Base-by-base conservation (phyloP, 2,797 vertebrate genomes). In the Dromococcyx pavoninus region DNA sequence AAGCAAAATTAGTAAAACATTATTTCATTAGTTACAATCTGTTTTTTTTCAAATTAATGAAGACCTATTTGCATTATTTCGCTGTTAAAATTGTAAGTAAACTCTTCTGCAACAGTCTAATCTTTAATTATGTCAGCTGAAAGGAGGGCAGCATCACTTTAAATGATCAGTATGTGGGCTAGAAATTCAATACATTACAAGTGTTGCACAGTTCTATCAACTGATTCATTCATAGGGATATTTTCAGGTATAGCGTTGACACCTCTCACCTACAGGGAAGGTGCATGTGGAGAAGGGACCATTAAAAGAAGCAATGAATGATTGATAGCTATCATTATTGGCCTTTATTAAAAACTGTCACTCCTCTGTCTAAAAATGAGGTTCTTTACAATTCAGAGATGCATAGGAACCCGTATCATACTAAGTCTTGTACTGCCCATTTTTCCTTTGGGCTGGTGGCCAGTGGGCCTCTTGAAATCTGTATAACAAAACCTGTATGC, bases 1-100 rank as follows among this genome's bases (percentile, higher is more conserved):
- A 93, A 94, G 95, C 33, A 92, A 91, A 94, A 97, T 96, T 92
- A 97, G 93, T 93, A 95, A 93, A 35, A 86, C 23, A 83, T 94
- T 79, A 93, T 39, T 84, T 76, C 86, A 96, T 61, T 79, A 67
- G 41, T 94, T 76, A 89, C 30, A 14, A 43, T 79, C 60, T 89
- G 65, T 1, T 7, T 91, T 94, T 93, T 62, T 93, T 89, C 80
- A 93, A 89, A 94, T 92, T 86, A 96, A 93, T 32, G 30, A 72
- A 96, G 53, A 91, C 9, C 7, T 79, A 65, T 82, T 93, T 85
- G 54, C 28, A 35, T 88, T 89, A 83, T 77, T 83, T 84, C 71
- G 91, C 18, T 74, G 61, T 35, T 88, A 84, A 95, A 88, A 89
- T 73, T 43, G 84, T 91, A 82, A 82, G 75, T 70, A 76, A 86